Base-by-base conservation (phyloP, 2,113 vertebrate genomes). In the Nasalis larvatus region DNA sequence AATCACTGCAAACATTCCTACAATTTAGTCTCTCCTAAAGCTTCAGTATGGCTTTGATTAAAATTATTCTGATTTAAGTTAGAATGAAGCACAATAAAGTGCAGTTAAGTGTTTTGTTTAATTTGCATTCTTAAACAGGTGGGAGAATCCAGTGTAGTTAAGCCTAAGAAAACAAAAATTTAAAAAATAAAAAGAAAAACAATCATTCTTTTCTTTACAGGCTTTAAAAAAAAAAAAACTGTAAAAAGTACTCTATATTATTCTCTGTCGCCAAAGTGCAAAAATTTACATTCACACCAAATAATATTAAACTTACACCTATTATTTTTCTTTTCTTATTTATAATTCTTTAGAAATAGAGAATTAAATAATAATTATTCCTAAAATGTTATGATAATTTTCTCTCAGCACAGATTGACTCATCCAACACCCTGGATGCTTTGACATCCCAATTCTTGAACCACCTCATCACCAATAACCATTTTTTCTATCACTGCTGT, bases 71-170 rank as follows among this genome's bases (percentile, higher is more conserved):
- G 86, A 95, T 96, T 77, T 92, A 97, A 96, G 49, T 96, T 95
- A 97, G 95, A 97, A 94, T 86, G 86, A 95, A 97, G 85, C 74
- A 98, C 93, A 97, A 71, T 96, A 97, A 97, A 97, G 89, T 89
- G 84, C 78, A 96, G 58, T 94, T 96, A 97, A 96, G 91, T 93
- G 94, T 89, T 97, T 96, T 95, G 81, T 92, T 95, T 77, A 95
- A 97, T 97, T 97, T 98, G 93, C 95, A 97, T 97, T 76, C 96
- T 97, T 97, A 97, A 96, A 92, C 66, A 98, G 76, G 89, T 98
- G 47, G 91, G 93, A 68, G 92, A 95, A 98, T 92, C 60, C 88
- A 95, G 45, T 58, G 68, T 81, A 97, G 54, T 90, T 93, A 90
- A 97, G 37, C 17, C 80, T 93, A 32, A 93, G 78, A 91, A 96